Percentiles rank a stretch among this genome's conserved stretches.
Conservation (phyloP, 2,888 invertebrate species). For the Patella caerulea region DNA sequence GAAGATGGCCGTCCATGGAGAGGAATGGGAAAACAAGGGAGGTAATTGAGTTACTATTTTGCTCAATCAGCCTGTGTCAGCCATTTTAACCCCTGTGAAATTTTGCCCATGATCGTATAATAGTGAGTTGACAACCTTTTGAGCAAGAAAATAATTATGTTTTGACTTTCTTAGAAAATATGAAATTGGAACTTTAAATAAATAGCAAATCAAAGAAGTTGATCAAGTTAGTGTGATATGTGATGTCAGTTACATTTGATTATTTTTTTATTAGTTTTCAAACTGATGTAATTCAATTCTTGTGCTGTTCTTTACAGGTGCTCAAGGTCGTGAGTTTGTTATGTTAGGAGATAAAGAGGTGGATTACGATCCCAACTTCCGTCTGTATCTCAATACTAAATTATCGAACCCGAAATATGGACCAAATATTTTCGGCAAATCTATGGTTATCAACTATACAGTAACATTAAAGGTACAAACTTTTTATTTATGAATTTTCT, state of each 20-base stretch:
- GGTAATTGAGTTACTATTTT: too few relatives aligned
- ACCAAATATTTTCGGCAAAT: slow-evolving; percentile 88
- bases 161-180: too few relatives aligned
- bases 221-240: not conserved
- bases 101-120: too few relatives aligned
- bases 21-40: too few relatives aligned
- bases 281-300: not conserved
- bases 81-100: too few relatives aligned
- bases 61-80: too few relatives aligned
- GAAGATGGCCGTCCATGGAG: too few relatives aligned
- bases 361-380: slow-evolving; percentile 89
- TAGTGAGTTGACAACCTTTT: too few relatives aligned
- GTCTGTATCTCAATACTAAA: slow-evolving; percentile 91
- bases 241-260: not conserved
- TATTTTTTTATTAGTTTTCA: not conserved
- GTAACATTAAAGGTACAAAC: slow-evolving; percentile 82
- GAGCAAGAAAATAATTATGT: too few relatives aligned
- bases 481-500: too few relatives aligned
- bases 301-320: slow-evolving; percentile 70
- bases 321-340: slow-evolving; percentile 85
- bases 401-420: slow-evolving; percentile 89
- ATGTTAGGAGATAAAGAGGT: slow-evolving; percentile 90
- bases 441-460: slow-evolving; percentile 91
- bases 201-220: too few relatives aligned
- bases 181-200: too few relatives aligned